These are phyloP conservation scores for Todiramphus saurophagus DNA, from an alignment of 2,113 vertebrate genomes.

Conservation along the genomic window DNA sequence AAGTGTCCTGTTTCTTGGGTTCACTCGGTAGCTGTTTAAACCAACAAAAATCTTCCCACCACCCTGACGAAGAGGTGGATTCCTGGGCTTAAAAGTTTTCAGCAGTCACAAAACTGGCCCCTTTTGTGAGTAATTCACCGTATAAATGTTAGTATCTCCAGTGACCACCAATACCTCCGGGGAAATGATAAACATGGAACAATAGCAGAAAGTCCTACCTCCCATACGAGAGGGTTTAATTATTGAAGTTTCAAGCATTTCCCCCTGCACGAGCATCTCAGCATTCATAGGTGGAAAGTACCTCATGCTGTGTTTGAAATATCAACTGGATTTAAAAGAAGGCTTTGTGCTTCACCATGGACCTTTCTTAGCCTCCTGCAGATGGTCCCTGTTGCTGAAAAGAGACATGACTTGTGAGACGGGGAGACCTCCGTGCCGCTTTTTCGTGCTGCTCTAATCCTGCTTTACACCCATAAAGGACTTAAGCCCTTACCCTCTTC, in stretches of 20 bases:
- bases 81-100: background rate
- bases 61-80: background rate
- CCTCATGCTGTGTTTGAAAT: slow-evolving; percentile 58
- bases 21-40: background rate
- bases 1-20: background rate
- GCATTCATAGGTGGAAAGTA: slow-evolving; percentile 59
- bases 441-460: slow-evolving; percentile 35
- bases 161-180: background rate
- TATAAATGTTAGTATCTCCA: background rate
- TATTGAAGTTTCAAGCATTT: slow-evolving; percentile 9
- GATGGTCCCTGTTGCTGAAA: slow-evolving; percentile 53
- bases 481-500: slow-evolving; percentile 47
- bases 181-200: background rate
- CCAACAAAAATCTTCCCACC: background rate
- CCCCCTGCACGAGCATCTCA: background rate
- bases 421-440: background rate
- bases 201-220: slow-evolving; percentile 1
- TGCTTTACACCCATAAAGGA: slow-evolving; percentile 25
- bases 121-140: background rate
- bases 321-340: slow-evolving; percentile 61
- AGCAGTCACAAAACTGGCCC: background rate
- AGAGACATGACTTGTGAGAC: slow-evolving; percentile 37
- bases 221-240: background rate
- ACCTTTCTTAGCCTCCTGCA: slow-evolving; percentile 61
- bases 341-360: slow-evolving; percentile 47